Base-by-base conservation (phyloP, 2,113 vertebrate genomes). In the Albula goreensis region DNA sequence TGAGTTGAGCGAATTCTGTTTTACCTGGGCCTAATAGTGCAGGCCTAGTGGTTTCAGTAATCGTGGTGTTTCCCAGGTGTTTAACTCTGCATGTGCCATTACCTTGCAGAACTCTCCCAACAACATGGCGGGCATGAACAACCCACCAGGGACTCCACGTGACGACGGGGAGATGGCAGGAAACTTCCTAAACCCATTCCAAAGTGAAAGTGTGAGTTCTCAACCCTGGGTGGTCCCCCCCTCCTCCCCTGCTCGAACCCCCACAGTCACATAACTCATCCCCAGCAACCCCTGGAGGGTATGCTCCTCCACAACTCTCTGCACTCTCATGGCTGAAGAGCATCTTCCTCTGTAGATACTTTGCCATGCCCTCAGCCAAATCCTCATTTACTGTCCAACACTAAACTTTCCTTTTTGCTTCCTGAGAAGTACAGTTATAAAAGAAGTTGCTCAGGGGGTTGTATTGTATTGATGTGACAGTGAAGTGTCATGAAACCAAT, bases 161-260 rank as follows among this genome's bases (percentile, higher is more conserved):
- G 97, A 97, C 13, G 97, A 98, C 52, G 90, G 96, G 81, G 97
- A 97, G 92, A 96, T 97, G 95, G 94, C 94, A 86, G 95, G 96
- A 91, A 97, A 96, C 92, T 98, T 98, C 94, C 93, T 97, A 91
- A 97, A 98, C 95, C 96, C 96, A 90, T 98, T 98, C 96, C 97
- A 96, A 93, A 97, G 96, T 88, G 97, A 97, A 96, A 97, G 96
- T 88, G 96, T 97, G 92, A 97, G 97, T 95, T 87, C 53, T 9
- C 5, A 50, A 48, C 15, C 17, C 8, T 1, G 1, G 22, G 3
- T 56, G 0, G 11, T 2, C 41, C 52, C 41, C 85, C n/a, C 56
- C 9, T 49, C 79, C 66, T 85, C 25, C 82, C 22, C 60, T 66
- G 15, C 60, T 15, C 79, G 80, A 3, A 12, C 41, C 70, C 83